Evolutionary conservation across 2,888 invertebrate genomes (phyloP).

Genomic region (Desoria tigrina): DNA sequence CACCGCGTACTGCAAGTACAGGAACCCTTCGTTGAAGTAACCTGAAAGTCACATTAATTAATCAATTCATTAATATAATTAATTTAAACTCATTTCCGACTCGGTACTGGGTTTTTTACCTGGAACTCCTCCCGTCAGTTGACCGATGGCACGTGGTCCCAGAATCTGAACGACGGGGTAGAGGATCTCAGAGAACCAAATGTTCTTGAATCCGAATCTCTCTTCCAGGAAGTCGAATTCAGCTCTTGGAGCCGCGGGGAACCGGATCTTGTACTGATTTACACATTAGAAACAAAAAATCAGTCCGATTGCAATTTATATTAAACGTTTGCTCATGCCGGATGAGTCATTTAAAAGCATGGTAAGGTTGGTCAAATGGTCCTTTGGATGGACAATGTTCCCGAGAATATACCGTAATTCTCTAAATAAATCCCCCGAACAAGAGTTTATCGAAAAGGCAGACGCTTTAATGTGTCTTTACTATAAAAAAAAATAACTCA

Average conservation of each 20-base stretch:
- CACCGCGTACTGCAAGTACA: conserved; percentile 66
- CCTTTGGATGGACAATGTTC: no score
- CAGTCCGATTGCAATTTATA: no score
- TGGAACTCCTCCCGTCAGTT: conserved; percentile 64
- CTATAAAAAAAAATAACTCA: no score
- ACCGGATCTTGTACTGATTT: conserved; percentile 42
- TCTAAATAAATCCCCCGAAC: no score
- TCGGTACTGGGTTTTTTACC: no score
- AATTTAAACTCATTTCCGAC: no score
- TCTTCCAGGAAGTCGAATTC: conserved; percentile 45
- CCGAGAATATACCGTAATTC: no score
- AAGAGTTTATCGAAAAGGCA: no score
- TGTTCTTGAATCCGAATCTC: conserved; percentile 46
- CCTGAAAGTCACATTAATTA: not conserved
- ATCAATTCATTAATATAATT: no score
- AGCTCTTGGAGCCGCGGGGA: conserved; percentile 45
- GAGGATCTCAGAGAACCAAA: conserved; percentile 70
- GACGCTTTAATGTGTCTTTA: no score
- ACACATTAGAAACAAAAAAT: not conserved
- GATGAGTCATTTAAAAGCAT: no score
- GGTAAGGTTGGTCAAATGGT: not conserved
- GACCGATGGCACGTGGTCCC: conserved; percentile 66
- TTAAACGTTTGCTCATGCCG: no score
- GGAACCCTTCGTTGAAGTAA: conserved; percentile 67
- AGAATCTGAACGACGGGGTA: conserved; percentile 67